phyloP scores from a whole-genome alignment of 2,888 invertebrate species.

The Eupithecia subfuscata region DNA sequence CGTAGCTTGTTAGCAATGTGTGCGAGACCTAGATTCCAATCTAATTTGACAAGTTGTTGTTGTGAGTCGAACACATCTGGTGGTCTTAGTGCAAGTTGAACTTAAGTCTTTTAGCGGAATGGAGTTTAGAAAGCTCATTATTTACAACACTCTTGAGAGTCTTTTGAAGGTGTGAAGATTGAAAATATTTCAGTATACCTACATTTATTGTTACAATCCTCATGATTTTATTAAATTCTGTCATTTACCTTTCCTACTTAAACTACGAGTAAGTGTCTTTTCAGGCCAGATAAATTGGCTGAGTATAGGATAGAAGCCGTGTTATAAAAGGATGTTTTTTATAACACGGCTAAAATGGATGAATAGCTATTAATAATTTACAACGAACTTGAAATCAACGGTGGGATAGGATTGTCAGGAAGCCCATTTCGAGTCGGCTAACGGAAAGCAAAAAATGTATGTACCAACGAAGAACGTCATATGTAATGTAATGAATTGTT shows the following conservation, averaged over 20 bases:
- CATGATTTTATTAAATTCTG: neutral
- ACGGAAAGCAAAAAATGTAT: too few relatives aligned
- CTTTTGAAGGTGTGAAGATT: neutral
- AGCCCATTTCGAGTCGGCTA: too few relatives aligned
- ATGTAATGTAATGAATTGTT: neutral
- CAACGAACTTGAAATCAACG: too few relatives aligned
- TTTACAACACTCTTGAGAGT: neutral
- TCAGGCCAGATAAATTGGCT: neutral
- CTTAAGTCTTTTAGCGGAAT: conserved; percentile 3
- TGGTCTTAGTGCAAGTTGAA: conserved; percentile 1
- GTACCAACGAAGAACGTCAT: too few relatives aligned
- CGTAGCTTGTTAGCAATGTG: conserved; percentile 29
- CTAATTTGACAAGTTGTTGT: conserved; percentile 32
- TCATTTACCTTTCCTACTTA: neutral
- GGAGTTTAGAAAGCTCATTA: neutral
- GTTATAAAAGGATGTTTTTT: too few relatives aligned
- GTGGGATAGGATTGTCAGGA: too few relatives aligned
- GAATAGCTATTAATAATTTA: too few relatives aligned
- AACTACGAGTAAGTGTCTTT: neutral
- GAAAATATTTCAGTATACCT: neutral
- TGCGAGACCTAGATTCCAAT: conserved; percentile 33
- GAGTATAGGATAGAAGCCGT: too few relatives aligned
- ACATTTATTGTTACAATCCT: neutral
- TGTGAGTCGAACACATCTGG: conserved; percentile 3
- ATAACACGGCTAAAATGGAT: too few relatives aligned